phyloP scores from a whole-genome alignment of 2,888 invertebrate species.

The Drosophila melanosoma region DNA sequence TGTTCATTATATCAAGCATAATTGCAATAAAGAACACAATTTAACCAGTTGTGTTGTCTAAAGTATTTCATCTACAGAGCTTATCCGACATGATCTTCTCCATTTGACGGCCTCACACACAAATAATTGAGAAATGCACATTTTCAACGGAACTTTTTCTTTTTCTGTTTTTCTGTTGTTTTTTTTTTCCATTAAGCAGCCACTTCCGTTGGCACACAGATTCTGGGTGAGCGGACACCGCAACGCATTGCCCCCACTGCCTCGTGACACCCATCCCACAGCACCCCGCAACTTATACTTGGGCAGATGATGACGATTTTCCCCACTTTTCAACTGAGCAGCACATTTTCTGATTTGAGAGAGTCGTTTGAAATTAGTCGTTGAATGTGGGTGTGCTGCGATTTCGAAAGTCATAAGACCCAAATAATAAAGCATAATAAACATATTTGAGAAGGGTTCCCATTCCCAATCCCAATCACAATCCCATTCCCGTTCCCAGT shows the following conservation, averaged over 20 bases:
- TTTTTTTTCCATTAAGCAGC: constrained; percentile 60
- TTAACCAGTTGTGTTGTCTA: constrained; percentile 2
- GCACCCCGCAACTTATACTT: neutral
- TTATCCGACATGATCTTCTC: constrained; percentile 29
- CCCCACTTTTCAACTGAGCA: constrained; percentile 29
- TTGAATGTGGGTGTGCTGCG: constrained; percentile 57
- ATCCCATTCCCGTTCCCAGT: neutral
- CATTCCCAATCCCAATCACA: constrained; percentile 12
- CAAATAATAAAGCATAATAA: constrained; percentile 54
- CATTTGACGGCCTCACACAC: constrained; percentile 51
- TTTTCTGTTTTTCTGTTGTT: constrained; percentile 18
- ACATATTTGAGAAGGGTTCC: constrained; percentile 68
- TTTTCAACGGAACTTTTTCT: constrained; percentile 47
- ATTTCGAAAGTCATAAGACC: constrained; percentile 57
- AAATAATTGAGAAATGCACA: constrained; percentile 71
- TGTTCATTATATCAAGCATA: neutral
- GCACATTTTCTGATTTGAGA: constrained; percentile 7
- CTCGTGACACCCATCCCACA: neutral
- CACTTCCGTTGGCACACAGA: constrained; percentile 70
- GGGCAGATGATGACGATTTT: constrained; percentile 25
- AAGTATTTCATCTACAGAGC: constrained; percentile 34
- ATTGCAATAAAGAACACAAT: constrained; percentile 6
- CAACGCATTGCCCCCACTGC: neutral
- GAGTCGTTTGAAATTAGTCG: constrained; percentile 38
- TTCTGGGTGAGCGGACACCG: constrained; percentile 46